Conservation (phyloP, 2,888 invertebrate genomes). For the Myopa testacea region DNA sequence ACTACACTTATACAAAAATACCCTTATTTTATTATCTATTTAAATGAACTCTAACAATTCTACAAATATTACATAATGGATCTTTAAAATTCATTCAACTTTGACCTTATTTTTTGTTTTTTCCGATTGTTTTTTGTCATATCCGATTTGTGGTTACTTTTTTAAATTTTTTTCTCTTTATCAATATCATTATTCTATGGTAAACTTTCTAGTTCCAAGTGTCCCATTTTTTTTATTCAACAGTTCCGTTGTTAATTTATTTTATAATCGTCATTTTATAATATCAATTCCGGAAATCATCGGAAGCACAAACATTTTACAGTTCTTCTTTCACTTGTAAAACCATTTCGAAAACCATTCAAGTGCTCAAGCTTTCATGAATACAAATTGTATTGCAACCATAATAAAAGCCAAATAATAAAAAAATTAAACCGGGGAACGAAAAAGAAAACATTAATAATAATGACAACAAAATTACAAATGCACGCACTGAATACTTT, state of each 20-base stretch:
- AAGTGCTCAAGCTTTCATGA: not conserved
- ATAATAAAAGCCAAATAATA: not conserved
- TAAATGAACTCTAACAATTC: too few relatives aligned
- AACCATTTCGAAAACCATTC: not conserved
- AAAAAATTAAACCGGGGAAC: not conserved
- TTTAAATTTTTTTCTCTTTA: too few relatives aligned
- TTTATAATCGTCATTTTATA: constrained; percentile 1
- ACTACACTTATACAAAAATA: too few relatives aligned
- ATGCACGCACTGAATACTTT: constrained; percentile 7
- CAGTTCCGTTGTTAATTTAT: not conserved
- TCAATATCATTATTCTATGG: too few relatives aligned
- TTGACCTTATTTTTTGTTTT: too few relatives aligned
- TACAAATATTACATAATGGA: too few relatives aligned
- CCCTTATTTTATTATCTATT: too few relatives aligned
- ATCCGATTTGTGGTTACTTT: too few relatives aligned
- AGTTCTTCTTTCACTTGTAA: not conserved
- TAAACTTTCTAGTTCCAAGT: not conserved
- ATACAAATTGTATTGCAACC: not conserved
- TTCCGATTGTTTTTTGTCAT: too few relatives aligned
- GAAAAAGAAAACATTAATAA: not conserved
- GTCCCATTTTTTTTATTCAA: not conserved
- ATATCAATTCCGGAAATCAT: not conserved
- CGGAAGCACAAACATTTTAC: not conserved
- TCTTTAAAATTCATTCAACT: too few relatives aligned
- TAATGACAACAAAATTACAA: constrained; percentile 4